Percentiles rank a stretch among this genome's conserved stretches.
Conservation (phyloP, 2,797 vertebrate species). For the Cirrhinus molitorella region DNA sequence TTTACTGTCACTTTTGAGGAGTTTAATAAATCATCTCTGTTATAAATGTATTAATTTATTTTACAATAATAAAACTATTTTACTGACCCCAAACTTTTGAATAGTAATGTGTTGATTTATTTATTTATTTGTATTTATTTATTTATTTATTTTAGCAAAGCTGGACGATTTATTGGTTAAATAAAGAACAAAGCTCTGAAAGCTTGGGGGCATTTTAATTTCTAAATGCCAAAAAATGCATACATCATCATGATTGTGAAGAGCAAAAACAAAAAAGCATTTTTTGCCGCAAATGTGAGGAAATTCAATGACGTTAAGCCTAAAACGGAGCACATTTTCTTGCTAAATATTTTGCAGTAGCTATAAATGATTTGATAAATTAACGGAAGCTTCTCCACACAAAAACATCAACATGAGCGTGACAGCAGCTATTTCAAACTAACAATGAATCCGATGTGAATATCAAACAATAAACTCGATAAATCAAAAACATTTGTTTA, state of each 20-base stretch:
- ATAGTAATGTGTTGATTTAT: background rate
- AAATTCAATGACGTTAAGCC: background rate
- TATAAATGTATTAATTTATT: background rate
- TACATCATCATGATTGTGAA: constrained; percentile 6
- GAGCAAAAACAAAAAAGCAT: too few species aligned
- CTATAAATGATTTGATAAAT: constrained; percentile 11
- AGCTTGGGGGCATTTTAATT: constrained; percentile 58
- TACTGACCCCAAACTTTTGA: constrained; percentile 12
- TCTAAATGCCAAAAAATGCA: constrained; percentile 10
- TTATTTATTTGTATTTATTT: background rate
- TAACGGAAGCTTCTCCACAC: background rate
- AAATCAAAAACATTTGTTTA: background rate
- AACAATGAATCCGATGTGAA: constrained; percentile 7
- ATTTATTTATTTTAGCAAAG: background rate
- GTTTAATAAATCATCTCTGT: background rate
- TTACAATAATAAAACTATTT: background rate
- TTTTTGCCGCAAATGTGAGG: background rate
- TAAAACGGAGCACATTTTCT: background rate
- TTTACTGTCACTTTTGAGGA: background rate
- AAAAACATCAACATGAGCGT: background rate
- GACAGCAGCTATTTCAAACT: background rate
- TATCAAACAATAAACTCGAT: background rate
- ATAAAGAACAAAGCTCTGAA: constrained; percentile 54
- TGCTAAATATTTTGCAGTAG: background rate
- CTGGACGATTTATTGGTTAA: constrained; percentile 29